phyloP scores from a whole-genome alignment of 2,888 invertebrate genomes.

The Drosophila paracracens region DNA sequence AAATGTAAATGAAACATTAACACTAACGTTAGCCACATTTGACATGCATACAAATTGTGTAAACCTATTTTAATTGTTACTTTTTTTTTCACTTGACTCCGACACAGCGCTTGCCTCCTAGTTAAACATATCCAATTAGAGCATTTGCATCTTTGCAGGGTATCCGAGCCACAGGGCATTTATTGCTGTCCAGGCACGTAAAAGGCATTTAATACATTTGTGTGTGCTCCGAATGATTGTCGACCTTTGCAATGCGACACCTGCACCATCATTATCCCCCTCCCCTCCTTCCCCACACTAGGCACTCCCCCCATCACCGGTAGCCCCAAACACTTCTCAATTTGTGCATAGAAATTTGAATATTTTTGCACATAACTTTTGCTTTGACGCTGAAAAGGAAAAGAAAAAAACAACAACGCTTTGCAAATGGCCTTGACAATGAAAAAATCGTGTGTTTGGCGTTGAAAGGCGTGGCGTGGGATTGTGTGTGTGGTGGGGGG shows the following conservation, averaged over 20 bases:
- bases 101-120: too few species aligned
- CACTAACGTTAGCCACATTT: background rate
- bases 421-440: conserved; percentile 71
- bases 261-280: conserved; percentile 25
- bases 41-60: background rate
- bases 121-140: background rate
- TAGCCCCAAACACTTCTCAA: background rate
- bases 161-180: conserved; percentile 3
- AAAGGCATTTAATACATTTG: conserved; percentile 44
- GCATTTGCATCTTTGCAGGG: background rate
- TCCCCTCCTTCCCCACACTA: background rate
- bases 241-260: conserved; percentile 58
- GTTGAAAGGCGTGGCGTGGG: background rate
- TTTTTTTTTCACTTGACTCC: background rate
- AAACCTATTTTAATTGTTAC: background rate
- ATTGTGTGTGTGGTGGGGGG: conserved; percentile 8
- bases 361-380: conserved; percentile 34
- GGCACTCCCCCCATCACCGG: background rate
- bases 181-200: conserved; percentile 31
- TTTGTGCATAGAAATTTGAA: conserved; percentile 43
- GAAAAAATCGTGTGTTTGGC: conserved; percentile 35
- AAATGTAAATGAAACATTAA: background rate
- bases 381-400: background rate
- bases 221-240: background rate
- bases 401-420: conserved; percentile 14